Evolutionary conservation across 2,113 vertebrate genomes (phyloP).

Genomic region (Dromas ardeola): DNA sequence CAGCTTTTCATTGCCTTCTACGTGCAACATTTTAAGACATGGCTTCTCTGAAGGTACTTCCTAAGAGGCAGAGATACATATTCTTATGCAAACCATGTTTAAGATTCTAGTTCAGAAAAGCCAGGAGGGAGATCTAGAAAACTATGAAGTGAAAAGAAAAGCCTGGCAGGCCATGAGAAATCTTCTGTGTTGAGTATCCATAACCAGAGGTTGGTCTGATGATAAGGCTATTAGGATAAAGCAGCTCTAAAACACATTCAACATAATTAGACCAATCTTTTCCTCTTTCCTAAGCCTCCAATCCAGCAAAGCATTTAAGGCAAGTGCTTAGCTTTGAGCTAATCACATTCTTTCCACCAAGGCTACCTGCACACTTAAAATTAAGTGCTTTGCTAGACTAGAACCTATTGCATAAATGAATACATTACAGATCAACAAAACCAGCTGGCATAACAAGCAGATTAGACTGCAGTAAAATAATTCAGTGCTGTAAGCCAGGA

Average conservation of each 20-base stretch:
- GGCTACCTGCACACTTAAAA: constrained; percentile 15
- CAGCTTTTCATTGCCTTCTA: neutral
- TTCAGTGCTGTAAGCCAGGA: neutral
- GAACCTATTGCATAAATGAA: constrained; percentile 22
- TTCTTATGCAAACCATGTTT: neutral
- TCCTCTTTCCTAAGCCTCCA: neutral
- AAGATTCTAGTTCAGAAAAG: neutral
- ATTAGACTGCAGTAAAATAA: neutral
- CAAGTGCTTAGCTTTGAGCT: constrained; percentile 25
- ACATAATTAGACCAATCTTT: constrained; percentile 1
- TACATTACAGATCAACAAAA: constrained; percentile 16
- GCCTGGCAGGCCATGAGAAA: neutral
- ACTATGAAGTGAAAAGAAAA: neutral
- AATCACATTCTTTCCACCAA: constrained; percentile 14
- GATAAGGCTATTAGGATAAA: constrained; percentile 16
- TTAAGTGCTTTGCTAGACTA: neutral
- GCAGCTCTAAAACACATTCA: constrained; percentile 10
- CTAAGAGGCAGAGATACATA: neutral
- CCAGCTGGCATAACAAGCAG: neutral
- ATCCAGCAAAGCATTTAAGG: constrained; percentile 20
- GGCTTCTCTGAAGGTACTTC: neutral
- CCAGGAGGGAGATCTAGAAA: neutral
- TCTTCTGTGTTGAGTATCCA: fast-evolving
- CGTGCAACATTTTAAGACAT: neutral
- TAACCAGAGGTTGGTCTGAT: neutral